Conservation (phyloP, 2,113 vertebrate species). For the Oryzias javanicus region DNA sequence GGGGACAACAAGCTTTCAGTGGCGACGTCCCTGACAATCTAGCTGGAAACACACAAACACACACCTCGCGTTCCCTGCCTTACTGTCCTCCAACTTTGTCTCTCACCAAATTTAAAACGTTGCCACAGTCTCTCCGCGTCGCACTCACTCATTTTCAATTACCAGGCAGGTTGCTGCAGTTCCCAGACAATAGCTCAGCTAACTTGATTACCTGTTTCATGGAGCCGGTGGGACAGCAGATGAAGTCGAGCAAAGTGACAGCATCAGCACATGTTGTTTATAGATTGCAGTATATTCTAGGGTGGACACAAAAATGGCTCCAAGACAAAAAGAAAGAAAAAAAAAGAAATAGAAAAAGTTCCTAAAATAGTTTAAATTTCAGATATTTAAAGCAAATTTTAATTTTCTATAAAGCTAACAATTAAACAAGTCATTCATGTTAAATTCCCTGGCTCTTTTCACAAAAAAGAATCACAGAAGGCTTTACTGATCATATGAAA, state of each 20-base stretch:
- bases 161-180: constrained; percentile 56
- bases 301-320: neutral
- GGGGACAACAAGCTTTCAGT: constrained; percentile 36
- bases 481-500: too few relatives aligned
- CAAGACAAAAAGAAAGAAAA: constrained; percentile 26
- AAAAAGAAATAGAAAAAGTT: neutral
- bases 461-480: too few relatives aligned
- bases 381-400: too few relatives aligned
- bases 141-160: constrained; percentile 68
- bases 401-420: too few relatives aligned
- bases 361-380: too few relatives aligned
- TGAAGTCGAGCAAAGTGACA: constrained; percentile 46
- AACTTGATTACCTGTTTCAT: constrained; percentile 70
- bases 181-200: constrained; percentile 60
- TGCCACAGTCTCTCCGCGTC: constrained; percentile 48
- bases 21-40: constrained; percentile 31
- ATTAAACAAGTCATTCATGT: too few relatives aligned
- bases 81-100: constrained; percentile 11
- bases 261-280: constrained; percentile 43
- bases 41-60: constrained; percentile 27
- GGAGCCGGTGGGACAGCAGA: constrained; percentile 54
- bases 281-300: constrained; percentile 38
- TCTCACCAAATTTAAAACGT: constrained; percentile 27
- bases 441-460: too few relatives aligned
- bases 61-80: constrained; percentile 28